Percentiles rank a stretch among this genome's conserved stretches.
Conservation (phyloP, 2,113 vertebrate species). For the Clarias magur region DNA sequence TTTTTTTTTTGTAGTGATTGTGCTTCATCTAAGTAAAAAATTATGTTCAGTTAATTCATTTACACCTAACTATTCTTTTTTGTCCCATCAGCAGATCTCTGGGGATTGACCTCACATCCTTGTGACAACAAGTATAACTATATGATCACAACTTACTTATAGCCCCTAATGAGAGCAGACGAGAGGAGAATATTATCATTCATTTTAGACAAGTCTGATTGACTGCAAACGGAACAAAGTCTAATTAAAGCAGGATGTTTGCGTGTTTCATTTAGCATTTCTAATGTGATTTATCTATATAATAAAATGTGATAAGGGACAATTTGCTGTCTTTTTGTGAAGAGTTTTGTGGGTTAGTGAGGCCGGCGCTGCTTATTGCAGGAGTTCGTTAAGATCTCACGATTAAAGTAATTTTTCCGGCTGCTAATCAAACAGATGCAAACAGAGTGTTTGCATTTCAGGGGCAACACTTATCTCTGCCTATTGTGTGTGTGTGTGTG, state of each 20-base stretch:
- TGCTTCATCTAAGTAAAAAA: neutral
- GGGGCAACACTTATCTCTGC: slow-evolving; percentile 46
- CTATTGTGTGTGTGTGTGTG: neutral
- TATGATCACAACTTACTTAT: too few species aligned
- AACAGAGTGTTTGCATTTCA: slow-evolving; percentile 57
- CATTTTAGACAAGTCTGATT: neutral
- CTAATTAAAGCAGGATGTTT: slow-evolving; percentile 43
- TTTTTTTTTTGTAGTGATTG: neutral
- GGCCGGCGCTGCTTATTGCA: slow-evolving; percentile 63
- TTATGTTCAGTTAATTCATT: neutral
- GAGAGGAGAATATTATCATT: neutral
- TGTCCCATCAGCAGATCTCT: neutral
- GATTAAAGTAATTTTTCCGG: slow-evolving; percentile 78
- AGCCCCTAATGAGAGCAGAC: too few species aligned
- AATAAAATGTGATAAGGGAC: slow-evolving; percentile 58
- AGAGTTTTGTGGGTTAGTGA: slow-evolving; percentile 54
- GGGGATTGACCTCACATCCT: neutral
- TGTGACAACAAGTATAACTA: neutral
- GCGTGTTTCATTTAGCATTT: slow-evolving; percentile 21
- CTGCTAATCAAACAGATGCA: slow-evolving; percentile 66
- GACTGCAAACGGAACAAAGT: slow-evolving; percentile 15
- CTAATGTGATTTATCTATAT: slow-evolving; percentile 53
- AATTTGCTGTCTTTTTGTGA: slow-evolving; percentile 50
- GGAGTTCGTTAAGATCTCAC: slow-evolving; percentile 72
- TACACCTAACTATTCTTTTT: neutral